Percentiles rank a stretch among this genome's conserved stretches.
These are phyloP conservation scores for Melanostigma gelatinosum DNA, from an alignment of 2,113 vertebrate species.

Conservation along the genomic window DNA sequence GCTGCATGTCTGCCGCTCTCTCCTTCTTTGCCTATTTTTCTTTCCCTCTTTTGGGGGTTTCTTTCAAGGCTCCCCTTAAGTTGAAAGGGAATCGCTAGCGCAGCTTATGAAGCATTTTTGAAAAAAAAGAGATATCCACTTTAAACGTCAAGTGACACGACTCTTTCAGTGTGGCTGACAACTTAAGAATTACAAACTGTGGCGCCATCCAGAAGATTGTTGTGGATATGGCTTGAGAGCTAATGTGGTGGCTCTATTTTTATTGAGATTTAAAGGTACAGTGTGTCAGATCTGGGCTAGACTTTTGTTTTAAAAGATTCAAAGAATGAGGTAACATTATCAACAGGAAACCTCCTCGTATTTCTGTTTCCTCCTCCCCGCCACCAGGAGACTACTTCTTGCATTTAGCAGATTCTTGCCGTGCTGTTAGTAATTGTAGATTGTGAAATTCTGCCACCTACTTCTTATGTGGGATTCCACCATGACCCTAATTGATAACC, in stretches of 20 bases:
- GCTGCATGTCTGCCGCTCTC: slow-evolving; percentile 29
- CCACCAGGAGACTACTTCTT: neutral
- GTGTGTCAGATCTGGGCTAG: neutral
- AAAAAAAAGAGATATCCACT: slow-evolving; percentile 26
- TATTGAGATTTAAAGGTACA: neutral
- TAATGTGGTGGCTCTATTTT: neutral
- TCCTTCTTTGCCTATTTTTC: neutral
- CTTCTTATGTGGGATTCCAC: neutral
- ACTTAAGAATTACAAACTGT: slow-evolving; percentile 14
- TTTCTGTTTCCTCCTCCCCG: neutral
- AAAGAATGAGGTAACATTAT: neutral
- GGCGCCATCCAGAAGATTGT: neutral
- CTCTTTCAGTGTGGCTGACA: slow-evolving; percentile 25
- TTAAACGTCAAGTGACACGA: slow-evolving; percentile 34
- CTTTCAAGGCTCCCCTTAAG: slow-evolving; percentile 42
- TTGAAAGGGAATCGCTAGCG: slow-evolving; percentile 51
- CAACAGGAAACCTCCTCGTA: neutral
- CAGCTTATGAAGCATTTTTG: slow-evolving; percentile 43
- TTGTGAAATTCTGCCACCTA: neutral
- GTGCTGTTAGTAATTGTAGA: neutral
- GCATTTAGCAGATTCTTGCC: neutral
- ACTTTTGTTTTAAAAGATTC: neutral
- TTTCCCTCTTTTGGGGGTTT: slow-evolving; percentile 2
- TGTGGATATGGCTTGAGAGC: slow-evolving; percentile 4
- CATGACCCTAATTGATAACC: neutral